phyloP scores from a whole-genome alignment of 2,797 vertebrate species.

The Oceanodroma leucorhoa region DNA sequence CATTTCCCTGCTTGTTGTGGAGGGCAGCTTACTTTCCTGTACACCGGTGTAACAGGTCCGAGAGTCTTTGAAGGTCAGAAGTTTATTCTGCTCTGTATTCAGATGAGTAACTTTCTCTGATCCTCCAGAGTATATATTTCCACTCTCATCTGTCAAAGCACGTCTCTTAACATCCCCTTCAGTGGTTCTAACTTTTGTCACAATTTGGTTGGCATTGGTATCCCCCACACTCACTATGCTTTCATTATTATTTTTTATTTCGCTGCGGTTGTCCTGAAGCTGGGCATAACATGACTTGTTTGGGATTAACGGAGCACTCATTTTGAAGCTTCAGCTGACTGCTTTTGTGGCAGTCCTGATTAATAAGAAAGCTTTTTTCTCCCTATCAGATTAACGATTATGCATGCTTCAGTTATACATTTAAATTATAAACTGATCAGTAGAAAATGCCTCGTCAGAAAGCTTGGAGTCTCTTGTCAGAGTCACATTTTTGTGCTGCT shows the following conservation, averaged over 20 bases:
- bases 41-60: constrained; percentile 69
- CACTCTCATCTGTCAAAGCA: constrained; percentile 57
- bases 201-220: constrained; percentile 89
- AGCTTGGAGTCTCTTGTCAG: background rate
- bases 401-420: constrained; percentile 13
- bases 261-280: constrained; percentile 75
- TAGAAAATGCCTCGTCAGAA: background rate
- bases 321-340: constrained; percentile 51
- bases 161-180: background rate
- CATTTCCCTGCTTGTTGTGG: constrained; percentile 72
- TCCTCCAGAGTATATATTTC: constrained; percentile 58
- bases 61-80: constrained; percentile 78
- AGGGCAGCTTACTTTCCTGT: constrained; percentile 73
- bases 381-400: background rate
- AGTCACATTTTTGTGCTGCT: constrained; percentile 26
- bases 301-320: constrained; percentile 72
- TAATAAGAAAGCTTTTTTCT: background rate
- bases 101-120: constrained; percentile 58
- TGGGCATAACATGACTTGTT: constrained; percentile 72
- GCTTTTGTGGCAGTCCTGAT: background rate
- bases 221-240: constrained; percentile 77
- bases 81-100: constrained; percentile 76
- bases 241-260: constrained; percentile 87
- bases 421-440: background rate
- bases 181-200: constrained; percentile 57